Conservation (phyloP, 2,888 invertebrate species). For the Andricus curvator region DNA sequence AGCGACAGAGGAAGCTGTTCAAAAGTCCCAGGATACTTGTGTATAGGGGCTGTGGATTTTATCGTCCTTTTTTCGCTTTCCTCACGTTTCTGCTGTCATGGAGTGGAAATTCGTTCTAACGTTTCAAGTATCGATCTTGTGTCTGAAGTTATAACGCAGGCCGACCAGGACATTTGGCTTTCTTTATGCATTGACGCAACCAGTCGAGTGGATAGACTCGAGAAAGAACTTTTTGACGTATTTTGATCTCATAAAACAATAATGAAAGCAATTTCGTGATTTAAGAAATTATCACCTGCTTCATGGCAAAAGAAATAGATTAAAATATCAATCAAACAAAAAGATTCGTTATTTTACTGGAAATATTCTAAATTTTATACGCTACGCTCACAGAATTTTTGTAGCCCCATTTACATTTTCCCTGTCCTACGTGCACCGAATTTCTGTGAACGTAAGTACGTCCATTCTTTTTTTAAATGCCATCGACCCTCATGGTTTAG, state of each 20-base stretch:
- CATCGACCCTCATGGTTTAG: too few relatives aligned
- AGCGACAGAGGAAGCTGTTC: not conserved
- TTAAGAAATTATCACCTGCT: too few relatives aligned
- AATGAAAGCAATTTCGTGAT: too few relatives aligned
- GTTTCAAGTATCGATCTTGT: not conserved
- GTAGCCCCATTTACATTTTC: too few relatives aligned
- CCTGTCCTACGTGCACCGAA: too few relatives aligned
- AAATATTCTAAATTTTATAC: too few relatives aligned
- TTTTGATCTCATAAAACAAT: not conserved
- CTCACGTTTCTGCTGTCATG: not conserved
- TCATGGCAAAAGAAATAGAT: too few relatives aligned
- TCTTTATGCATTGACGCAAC: not conserved
- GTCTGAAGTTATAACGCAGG: not conserved
- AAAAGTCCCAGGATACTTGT: not conserved
- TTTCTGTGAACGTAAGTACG: too few relatives aligned
- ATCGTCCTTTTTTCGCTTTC: not conserved
- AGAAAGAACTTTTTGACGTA: not conserved
- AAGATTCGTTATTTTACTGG: too few relatives aligned
- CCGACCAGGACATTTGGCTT: not conserved
- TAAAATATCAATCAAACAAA: too few relatives aligned
- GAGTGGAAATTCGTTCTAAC: not conserved
- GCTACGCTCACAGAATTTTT: too few relatives aligned
- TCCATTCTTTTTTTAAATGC: too few relatives aligned
- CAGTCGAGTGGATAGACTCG: not conserved
- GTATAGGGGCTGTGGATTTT: not conserved